These are phyloP conservation scores for Ammodytes dubius DNA, from an alignment of 2,113 vertebrate genomes.

Conservation along the genomic window DNA sequence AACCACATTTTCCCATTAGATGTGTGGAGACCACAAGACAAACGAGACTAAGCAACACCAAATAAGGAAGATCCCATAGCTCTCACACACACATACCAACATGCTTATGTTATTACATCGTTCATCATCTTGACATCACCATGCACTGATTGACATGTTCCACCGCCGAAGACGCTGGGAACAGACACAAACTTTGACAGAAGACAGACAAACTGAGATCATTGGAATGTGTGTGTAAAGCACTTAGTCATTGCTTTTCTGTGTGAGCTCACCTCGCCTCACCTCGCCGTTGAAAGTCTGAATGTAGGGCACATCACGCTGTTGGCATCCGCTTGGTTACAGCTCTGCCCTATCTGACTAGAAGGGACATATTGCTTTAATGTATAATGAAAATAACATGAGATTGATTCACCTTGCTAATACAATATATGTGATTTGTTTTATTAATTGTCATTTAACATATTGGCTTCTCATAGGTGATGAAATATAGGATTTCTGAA, in stretches of 20 bases:
- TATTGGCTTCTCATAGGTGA: background rate
- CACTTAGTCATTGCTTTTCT: background rate
- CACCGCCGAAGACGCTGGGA: too few species aligned
- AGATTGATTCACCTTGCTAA: background rate
- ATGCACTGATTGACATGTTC: background rate
- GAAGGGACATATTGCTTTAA: background rate
- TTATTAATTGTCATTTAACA: background rate
- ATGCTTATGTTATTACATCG: background rate
- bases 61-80: background rate
- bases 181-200: background rate
- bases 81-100: background rate
- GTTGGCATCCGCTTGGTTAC: too few species aligned
- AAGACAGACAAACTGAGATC: background rate
- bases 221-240: background rate
- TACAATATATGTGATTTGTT: background rate
- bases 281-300: slow-evolving; percentile 23
- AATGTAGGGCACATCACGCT: background rate
- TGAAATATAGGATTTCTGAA: background rate
- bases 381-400: background rate
- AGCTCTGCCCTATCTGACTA: background rate
- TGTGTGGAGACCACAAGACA: background rate
- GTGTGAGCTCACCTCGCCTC: slow-evolving; percentile 24
- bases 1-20: background rate
- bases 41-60: background rate
- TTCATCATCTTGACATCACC: background rate